phyloP scores from a whole-genome alignment of 92 coral and sea anemone species.

The Umimayanthus chanpuru region DNA sequence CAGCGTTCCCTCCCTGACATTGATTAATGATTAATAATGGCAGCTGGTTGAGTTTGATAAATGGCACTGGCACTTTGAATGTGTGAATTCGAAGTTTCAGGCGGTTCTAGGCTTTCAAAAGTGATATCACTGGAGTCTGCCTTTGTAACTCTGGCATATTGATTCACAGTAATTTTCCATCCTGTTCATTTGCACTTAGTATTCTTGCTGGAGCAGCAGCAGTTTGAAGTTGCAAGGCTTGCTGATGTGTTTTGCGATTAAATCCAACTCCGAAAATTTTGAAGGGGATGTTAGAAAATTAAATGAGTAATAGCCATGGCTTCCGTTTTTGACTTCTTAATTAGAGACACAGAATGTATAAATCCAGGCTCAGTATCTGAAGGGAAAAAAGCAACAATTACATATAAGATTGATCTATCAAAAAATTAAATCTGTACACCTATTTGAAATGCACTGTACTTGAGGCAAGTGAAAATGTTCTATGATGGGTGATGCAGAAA shows the following conservation, averaged over 20 bases:
- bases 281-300: slow-evolving; percentile 45
- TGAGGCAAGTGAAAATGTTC: slow-evolving; percentile 14
- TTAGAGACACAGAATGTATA: slow-evolving; percentile 57
- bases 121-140: too few relatives aligned
- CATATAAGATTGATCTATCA: slow-evolving; percentile 15
- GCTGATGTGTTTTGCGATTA: slow-evolving; percentile 51
- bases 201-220: slow-evolving; percentile 48
- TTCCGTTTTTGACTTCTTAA: slow-evolving; percentile 52
- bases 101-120: slow-evolving; percentile 25
- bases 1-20: slow-evolving; percentile 48
- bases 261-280: slow-evolving; percentile 50
- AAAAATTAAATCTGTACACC: slow-evolving; percentile 5
- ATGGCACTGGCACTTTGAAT: background rate
- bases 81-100: slow-evolving; percentile 17
- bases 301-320: slow-evolving; percentile 52
- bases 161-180: too few relatives aligned
- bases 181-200: too few relatives aligned
- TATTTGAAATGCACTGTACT: slow-evolving; percentile 23
- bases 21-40: slow-evolving; percentile 45
- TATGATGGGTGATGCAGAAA: slow-evolving; percentile 23
- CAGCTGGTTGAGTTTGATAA: slow-evolving; percentile 37
- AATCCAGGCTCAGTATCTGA: slow-evolving; percentile 56
- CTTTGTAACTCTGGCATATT: too few relatives aligned
- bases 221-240: slow-evolving; percentile 37
- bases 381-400: slow-evolving; percentile 32